Percentiles rank a stretch among this genome's conserved stretches.
Evolutionary conservation across 2,888 invertebrate species (phyloP).

Genomic region (Nysson spinosus): DNA sequence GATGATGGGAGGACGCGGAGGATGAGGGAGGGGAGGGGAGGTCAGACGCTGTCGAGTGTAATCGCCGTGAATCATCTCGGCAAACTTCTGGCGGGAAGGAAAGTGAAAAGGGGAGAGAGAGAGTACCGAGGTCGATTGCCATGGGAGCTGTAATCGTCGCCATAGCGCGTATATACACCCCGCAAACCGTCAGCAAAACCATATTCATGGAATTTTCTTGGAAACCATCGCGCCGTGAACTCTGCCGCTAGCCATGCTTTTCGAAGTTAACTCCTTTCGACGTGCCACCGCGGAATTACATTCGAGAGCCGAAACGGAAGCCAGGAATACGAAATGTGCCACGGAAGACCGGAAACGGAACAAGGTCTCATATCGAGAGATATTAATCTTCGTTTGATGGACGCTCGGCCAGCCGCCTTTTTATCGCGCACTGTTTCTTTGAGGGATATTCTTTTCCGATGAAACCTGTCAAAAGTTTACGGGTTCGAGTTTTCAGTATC

Average conservation of each 20-base stretch:
- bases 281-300: background rate
- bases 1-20: no score
- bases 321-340: background rate
- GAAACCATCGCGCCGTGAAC: background rate
- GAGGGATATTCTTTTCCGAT: no score
- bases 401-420: no score
- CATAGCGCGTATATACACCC: background rate
- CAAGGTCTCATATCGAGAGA: no score
- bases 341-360: no score
- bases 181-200: background rate
- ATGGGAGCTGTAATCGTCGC: background rate
- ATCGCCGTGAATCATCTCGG: conserved; percentile 44
- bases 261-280: background rate
- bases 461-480: no score
- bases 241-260: background rate
- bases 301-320: background rate
- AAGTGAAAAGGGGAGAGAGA: background rate
- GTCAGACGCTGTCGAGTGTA: conserved; percentile 16
- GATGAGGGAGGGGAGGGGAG: background rate
- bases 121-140: conserved; percentile 17
- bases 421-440: no score
- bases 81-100: conserved; percentile 15
- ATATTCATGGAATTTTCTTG: background rate
- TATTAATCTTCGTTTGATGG: no score
- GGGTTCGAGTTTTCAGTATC: no score